Evolutionary conservation across 1,140 invertebrate species (phyloP).

Genomic region (Drosophila triauraria): DNA sequence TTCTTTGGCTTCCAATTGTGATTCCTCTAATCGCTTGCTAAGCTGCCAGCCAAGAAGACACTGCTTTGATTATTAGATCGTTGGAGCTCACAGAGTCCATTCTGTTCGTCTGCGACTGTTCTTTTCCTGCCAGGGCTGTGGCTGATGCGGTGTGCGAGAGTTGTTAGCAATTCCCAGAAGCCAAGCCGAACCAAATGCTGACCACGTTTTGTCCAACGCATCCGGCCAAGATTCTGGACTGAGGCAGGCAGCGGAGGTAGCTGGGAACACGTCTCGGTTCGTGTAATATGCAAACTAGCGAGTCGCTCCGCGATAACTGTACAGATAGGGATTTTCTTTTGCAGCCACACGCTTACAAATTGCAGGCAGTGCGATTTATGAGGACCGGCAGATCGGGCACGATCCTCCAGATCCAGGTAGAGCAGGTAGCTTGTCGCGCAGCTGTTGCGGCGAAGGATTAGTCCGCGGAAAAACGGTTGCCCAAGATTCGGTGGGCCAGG

Average conservation of each 20-base stretch:
- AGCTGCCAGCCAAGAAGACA: slow-evolving; percentile 59
- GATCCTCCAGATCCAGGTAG: slow-evolving; percentile 43
- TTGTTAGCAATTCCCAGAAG: slow-evolving; percentile 70
- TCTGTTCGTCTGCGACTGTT: slow-evolving; percentile 14
- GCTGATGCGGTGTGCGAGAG: slow-evolving; percentile 1
- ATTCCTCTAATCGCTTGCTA: slow-evolving; percentile 65
- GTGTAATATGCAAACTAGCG: slow-evolving; percentile 82
- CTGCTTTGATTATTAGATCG: slow-evolving; percentile 63
- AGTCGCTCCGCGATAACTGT: slow-evolving; percentile 71
- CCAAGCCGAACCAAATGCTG: slow-evolving; percentile 52
- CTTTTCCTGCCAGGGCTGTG: neutral
- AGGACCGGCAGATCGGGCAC: slow-evolving; percentile 38
- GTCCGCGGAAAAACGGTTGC: neutral
- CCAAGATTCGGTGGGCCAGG: slow-evolving; percentile 1
- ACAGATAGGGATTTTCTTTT: slow-evolving; percentile 65
- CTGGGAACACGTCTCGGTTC: slow-evolving; percentile 65
- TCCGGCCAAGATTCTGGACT: slow-evolving; percentile 56
- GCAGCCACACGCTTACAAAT: slow-evolving; percentile 59
- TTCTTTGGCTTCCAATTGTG: slow-evolving; percentile 12
- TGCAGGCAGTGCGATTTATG: slow-evolving; percentile 69
- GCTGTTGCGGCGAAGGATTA: slow-evolving; percentile 17
- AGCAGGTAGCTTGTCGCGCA: slow-evolving; percentile 26
- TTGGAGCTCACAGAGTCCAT: slow-evolving; percentile 32
- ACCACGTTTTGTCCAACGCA: slow-evolving; percentile 74
- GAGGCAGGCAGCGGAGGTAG: slow-evolving; percentile 17